phyloP scores from a whole-genome alignment of 64 coral and sea anemone species.

The Exaiptasia diaphana region DNA sequence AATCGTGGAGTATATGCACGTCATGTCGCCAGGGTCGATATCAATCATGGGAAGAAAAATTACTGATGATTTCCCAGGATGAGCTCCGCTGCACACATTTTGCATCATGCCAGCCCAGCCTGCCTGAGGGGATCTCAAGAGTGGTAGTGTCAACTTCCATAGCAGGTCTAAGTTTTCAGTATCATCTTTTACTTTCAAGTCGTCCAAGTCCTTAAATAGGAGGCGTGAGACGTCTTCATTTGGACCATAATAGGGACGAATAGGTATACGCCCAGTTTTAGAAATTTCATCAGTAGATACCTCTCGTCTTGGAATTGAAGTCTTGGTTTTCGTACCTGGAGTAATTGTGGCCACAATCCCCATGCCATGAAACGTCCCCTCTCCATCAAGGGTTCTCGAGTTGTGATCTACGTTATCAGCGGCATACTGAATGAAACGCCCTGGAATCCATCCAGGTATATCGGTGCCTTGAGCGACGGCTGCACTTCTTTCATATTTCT shows the following conservation, averaged over 20 bases:
- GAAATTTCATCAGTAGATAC: constrained; percentile 1
- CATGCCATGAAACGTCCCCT: constrained; percentile 56
- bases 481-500: constrained; percentile 11
- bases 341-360: constrained; percentile 39
- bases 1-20: constrained; percentile 13
- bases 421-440: not conserved
- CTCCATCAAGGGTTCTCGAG: not conserved
- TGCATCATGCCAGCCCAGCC: constrained; percentile 19
- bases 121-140: not conserved
- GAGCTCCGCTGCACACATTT: not conserved
- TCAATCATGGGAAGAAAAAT: constrained; percentile 32
- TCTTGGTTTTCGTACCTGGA: not conserved
- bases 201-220: not conserved
- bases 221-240: not conserved
- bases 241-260: not conserved
- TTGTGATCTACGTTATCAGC: constrained; percentile 44
- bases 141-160: not conserved
- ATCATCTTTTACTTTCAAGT: constrained; percentile 3
- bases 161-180: constrained; percentile 1
- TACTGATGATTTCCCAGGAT: constrained; percentile 3
- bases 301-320: not conserved
- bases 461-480: not conserved
- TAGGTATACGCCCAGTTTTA: not conserved
- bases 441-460: not conserved
- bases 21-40: not conserved